phyloP scores from a whole-genome alignment of 2,113 vertebrate genomes.

The Albula glossodonta region DNA sequence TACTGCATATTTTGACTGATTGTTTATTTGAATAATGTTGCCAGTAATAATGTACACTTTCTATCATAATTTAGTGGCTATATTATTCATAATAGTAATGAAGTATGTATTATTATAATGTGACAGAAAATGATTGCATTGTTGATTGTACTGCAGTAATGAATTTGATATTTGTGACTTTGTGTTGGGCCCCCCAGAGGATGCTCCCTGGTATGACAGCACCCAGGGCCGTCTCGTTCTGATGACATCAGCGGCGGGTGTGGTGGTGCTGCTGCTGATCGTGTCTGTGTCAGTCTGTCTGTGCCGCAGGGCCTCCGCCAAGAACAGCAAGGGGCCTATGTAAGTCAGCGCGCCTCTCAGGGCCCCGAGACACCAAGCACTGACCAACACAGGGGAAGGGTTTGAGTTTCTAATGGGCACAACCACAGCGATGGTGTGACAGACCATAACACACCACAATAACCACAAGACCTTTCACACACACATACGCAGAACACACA shows the following conservation, averaged over 20 bases:
- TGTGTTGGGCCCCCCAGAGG: conserved; percentile 51
- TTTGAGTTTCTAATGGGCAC: neutral
- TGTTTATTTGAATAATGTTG: conserved; percentile 11
- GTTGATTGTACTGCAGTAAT: conserved; percentile 2
- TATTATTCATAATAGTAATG: conserved; percentile 9
- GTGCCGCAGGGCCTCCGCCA: conserved; percentile 55
- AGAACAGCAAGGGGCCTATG: conserved; percentile 69
- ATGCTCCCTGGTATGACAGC: conserved; percentile 61
- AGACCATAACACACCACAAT: too few relatives aligned
- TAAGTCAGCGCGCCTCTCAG: conserved; percentile 48
- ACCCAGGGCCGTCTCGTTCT: conserved; percentile 52
- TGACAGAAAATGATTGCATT: neutral
- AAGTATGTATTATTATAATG: conserved; percentile 1
- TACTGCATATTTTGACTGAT: neutral
- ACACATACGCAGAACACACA: neutral
- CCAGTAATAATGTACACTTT: neutral
- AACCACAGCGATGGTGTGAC: too few relatives aligned
- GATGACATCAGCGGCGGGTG: conserved; percentile 41
- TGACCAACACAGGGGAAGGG: too few relatives aligned
- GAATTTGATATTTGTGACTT: neutral
- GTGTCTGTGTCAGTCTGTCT: conserved; percentile 55
- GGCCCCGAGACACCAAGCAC: neutral
- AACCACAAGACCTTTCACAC: too few relatives aligned
- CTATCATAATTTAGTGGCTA: neutral
- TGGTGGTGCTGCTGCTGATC: conserved; percentile 49